Evolutionary conservation across 2,888 invertebrate species (phyloP).

Genomic region (Chorisops tibialis): DNA sequence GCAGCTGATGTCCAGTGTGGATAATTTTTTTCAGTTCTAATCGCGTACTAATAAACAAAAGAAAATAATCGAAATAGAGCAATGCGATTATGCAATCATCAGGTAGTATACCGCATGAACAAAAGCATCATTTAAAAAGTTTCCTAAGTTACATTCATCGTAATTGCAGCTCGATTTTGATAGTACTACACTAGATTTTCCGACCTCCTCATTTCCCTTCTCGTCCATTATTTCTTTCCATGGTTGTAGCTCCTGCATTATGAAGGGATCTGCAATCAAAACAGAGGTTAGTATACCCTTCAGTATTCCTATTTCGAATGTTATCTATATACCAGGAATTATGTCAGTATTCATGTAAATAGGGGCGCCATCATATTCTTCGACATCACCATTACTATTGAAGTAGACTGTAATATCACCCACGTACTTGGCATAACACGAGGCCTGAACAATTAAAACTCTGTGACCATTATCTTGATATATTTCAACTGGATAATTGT

Average conservation of each 20-base stretch:
- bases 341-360: slow-evolving; percentile 63
- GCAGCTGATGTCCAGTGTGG: slow-evolving; percentile 65
- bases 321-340: slow-evolving; percentile 57
- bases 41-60: slow-evolving; percentile 41
- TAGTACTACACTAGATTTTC: slow-evolving; percentile 58
- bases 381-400: slow-evolving; percentile 63
- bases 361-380: slow-evolving; percentile 68
- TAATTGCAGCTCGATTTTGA: slow-evolving; percentile 56
- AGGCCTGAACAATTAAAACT: slow-evolving; percentile 66
- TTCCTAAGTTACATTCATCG: slow-evolving; percentile 71
- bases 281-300: not conserved
- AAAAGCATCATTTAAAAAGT: slow-evolving; percentile 69
- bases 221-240: slow-evolving; percentile 61
- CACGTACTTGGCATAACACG: slow-evolving; percentile 70
- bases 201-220: slow-evolving; percentile 58
- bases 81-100: not conserved
- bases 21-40: slow-evolving; percentile 49
- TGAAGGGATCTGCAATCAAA: slow-evolving; percentile 56
- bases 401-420: slow-evolving; percentile 73
- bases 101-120: slow-evolving; percentile 56
- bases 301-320: not conserved
- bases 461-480: slow-evolving; percentile 53
- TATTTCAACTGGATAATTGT: slow-evolving; percentile 67
- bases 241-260: slow-evolving; percentile 58
- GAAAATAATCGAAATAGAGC: not conserved